Evolutionary conservation across 2,113 vertebrate species (phyloP), one percentile per base, ranked within the genome.

Genomic region (Oryzias woworae): DNA sequence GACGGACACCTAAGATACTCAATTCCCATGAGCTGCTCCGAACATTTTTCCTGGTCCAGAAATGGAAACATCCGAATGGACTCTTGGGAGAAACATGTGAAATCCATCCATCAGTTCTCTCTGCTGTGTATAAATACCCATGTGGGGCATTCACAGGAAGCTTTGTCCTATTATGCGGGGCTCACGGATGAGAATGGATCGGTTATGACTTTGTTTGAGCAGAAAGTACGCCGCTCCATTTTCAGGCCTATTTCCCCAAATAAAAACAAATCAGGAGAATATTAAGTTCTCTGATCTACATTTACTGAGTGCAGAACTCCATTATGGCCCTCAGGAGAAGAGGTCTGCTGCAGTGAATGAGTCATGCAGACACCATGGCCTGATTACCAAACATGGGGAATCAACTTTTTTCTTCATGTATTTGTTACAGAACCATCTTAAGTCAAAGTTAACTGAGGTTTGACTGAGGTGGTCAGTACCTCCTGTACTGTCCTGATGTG

Each of bases 101-200:
- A 83, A 84, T 83, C 82, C 87, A 89, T 91, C 85, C 81, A 87
- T 90, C 88, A 86, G 80, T 50, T 80, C 57, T 84, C 83, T 84
- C 83, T 48, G 53, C 73, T 78, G 78, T 78, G 69, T 80, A 85
- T 81, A 85, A 85, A 89, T 80, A 81, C 81, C 86, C 62, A 75
- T 71, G 75, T 82, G 84, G 82, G 81, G 75, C 69, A 75, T 69
- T 62, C 69, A 58, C 71, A 73, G 69, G 61, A 61, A 58, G 61
- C 41, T 78, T 77, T 68, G 78, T 81, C 69, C 83, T 75, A 75
- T 84, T 73, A 83, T 85, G 48, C 24, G 52, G 69, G 53, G 58
- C 82, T 69, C 66, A 47, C 57, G 75, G 72, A 75, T 71, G 74
- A 68, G 64, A 78, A 82, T 66, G 72, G 77, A 85, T 78, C 66